phyloP scores from a whole-genome alignment of 2,888 invertebrate species.

The Rhimphoctona megacephalus region DNA sequence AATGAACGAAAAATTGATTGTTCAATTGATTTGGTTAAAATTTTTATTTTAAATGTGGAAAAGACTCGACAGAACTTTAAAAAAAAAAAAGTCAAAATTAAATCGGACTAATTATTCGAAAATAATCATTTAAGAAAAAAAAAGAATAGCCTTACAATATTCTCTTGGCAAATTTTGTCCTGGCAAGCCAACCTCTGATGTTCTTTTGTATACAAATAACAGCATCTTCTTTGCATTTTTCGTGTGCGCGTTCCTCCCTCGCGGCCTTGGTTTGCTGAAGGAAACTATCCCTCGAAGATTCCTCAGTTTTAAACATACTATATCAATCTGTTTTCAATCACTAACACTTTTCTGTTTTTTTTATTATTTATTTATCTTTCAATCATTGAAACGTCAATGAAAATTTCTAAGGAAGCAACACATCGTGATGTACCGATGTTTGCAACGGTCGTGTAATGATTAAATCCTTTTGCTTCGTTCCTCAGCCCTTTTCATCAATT shows the following conservation, averaged over 20 bases:
- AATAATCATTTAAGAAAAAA: too few relatives aligned
- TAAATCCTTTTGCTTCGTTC: constrained; percentile 12
- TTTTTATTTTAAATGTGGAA: too few relatives aligned
- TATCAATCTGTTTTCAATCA: not conserved
- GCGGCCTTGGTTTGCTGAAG: constrained; percentile 96
- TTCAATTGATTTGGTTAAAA: too few relatives aligned
- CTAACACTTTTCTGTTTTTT: constrained; percentile 3
- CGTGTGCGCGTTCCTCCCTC: constrained; percentile 94
- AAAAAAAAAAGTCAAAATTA: not conserved
- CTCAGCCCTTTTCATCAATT: constrained; percentile 27
- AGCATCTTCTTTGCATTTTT: constrained; percentile 92
- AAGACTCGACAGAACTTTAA: not conserved
- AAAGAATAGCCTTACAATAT: constrained; percentile 88
- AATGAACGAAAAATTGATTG: too few relatives aligned
- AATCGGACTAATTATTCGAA: not conserved
- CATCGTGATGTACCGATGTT: constrained; percentile 74
- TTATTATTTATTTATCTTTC: not conserved
- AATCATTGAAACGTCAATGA: not conserved
- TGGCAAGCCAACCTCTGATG: constrained; percentile 91
- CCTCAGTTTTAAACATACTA: constrained; percentile 88
- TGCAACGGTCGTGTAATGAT: constrained; percentile 58
- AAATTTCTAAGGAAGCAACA: constrained; percentile 62
- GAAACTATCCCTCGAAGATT: constrained; percentile 91
- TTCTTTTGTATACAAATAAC: constrained; percentile 91
- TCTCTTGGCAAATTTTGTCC: constrained; percentile 87